Evolutionary conservation across 2,888 invertebrate species (phyloP), one percentile per base, ranked within the genome.

Genomic region (Ernsta delagoae): DNA sequence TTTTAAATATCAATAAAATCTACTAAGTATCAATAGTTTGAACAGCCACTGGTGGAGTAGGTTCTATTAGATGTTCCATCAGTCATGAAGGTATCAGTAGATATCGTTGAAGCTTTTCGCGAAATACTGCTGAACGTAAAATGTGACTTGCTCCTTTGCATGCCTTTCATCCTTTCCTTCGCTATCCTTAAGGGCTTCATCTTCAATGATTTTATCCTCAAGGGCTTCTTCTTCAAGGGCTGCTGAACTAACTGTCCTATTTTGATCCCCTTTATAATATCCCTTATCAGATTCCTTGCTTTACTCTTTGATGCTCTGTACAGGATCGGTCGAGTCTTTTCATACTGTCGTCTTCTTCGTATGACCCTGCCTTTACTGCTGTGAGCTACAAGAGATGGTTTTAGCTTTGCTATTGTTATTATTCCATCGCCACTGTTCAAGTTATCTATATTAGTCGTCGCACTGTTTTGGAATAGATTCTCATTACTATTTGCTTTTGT

Each of bases 401-500:
- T 9, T 3, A 57, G 36, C 36, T 39, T 57, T 36, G 5, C 12
- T 34, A 12, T 57, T n/a, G 34, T 57, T n/a, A 36, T 57, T 11
- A 36, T 63, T n/a, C 53, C 61, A 48, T 62, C 61, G 8, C 61
- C 50, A 34, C 61, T 62, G 8, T 50, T 62, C 16, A 50, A 3
- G n/a, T 57, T 57, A 34, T 5, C 57, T 12, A 7, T 12, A n/a
- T 12, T 39, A 12, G 0, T n/a, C 12, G 36, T 12, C 3, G 5
- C 12, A 7, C 7, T 57, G 8, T 36, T 57, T 36, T 57, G 31
- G 2, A 36, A 54, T 5, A 54, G 3, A 31, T 31, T 31, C 31
- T 31, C 54, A 9, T 54, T 2, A n/a, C 31, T 54, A 34, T 2
- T 24, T 54, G 9, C n/a, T 54, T 54, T 54, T 5, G 31, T 54